Evolutionary conservation across 2,888 invertebrate species (phyloP).

Genomic region (Lissocephala sabroskyi): DNA sequence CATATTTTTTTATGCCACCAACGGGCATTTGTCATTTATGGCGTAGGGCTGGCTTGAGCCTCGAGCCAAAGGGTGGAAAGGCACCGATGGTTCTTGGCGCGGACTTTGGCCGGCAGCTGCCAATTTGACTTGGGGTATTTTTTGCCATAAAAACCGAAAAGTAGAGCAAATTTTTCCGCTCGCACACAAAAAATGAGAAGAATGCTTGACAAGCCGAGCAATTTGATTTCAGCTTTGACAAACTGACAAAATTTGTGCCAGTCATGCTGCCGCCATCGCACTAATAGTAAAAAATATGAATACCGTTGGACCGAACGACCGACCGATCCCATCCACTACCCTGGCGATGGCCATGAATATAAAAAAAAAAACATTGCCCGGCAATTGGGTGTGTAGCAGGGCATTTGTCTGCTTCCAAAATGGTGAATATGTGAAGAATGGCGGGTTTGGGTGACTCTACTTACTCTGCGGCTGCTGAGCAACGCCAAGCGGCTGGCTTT

Average conservation of each 20-base stretch:
- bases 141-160: no score
- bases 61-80: no score
- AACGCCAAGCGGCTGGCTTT: no score
- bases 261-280: no score
- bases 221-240: conserved; percentile 47
- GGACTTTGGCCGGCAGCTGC: conserved; percentile 27
- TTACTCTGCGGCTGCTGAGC: no score
- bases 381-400: no score
- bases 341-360: conserved; percentile 54
- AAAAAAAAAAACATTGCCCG: no score
- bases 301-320: conserved; percentile 13
- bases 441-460: no score
- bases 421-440: no score
- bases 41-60: conserved; percentile 26
- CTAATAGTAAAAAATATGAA: conserved; percentile 50
- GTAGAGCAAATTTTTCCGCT: conserved; percentile 35
- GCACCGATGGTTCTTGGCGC: no score
- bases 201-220: conserved; percentile 41
- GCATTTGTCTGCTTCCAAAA: no score
- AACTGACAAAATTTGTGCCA: no score
- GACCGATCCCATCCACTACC: conserved; percentile 33
- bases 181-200: background rate
- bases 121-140: conserved; percentile 58
- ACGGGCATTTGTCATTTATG: conserved; percentile 53
- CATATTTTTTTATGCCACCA: conserved; percentile 64